Conservation (phyloP, 2,797 vertebrate genomes). For the Strix occidentalis region DNA sequence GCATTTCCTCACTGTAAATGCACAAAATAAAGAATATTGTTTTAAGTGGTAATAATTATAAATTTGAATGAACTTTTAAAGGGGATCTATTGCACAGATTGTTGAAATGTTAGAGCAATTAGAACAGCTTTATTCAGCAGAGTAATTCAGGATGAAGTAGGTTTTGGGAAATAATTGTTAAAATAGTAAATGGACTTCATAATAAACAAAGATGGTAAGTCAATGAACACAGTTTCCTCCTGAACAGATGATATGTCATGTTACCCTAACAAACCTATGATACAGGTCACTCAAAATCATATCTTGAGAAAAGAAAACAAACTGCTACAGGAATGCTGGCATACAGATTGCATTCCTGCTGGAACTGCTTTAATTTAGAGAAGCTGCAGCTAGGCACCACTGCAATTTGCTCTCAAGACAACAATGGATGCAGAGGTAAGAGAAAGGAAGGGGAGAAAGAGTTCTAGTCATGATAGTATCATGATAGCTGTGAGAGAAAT, state of each 20-base stretch:
- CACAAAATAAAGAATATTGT: background rate
- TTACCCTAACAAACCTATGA: background rate
- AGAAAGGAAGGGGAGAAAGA: background rate
- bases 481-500: background rate
- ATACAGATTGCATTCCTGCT: background rate
- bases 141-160: slow-evolving; percentile 39
- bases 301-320: slow-evolving; percentile 2
- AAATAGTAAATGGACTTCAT: slow-evolving; percentile 24
- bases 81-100: background rate
- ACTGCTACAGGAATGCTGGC: background rate
- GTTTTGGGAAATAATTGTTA: slow-evolving; percentile 43
- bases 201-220: slow-evolving; percentile 11
- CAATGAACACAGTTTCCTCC: slow-evolving; percentile 16
- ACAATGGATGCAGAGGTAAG: background rate
- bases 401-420: background rate
- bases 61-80: slow-evolving; percentile 36
- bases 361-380: background rate
- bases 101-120: slow-evolving; percentile 18
- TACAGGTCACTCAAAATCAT: background rate
- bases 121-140: background rate
- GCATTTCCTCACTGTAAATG: background rate
- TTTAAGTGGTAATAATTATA: slow-evolving; percentile 28
- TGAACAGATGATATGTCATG: background rate
- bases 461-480: background rate
- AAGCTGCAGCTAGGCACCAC: background rate